Conservation (phyloP, 2,888 invertebrate species). For the Drosophila flavopinicola region DNA sequence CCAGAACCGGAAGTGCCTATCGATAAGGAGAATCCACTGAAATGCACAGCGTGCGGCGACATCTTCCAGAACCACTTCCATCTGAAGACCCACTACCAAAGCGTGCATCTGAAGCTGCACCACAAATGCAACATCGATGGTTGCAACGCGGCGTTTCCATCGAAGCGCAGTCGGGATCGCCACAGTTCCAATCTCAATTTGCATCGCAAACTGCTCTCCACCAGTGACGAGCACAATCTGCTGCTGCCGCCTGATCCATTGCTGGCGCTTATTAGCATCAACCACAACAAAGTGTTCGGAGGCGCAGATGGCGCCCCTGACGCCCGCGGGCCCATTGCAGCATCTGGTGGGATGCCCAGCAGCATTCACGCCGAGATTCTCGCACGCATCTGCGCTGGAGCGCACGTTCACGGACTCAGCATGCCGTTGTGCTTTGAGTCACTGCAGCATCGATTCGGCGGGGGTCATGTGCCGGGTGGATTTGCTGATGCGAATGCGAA, state of each 20-base stretch:
- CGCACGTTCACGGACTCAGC: conserved; percentile 85
- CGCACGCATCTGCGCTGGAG: conserved; percentile 90
- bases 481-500: conserved; percentile 37
- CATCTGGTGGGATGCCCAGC: conserved; percentile 83
- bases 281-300: conserved; percentile 56
- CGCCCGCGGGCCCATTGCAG: not conserved
- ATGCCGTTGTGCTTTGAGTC: conserved; percentile 88
- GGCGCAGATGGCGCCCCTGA: conserved; percentile 8
- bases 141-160: conserved; percentile 97
- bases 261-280: conserved; percentile 72
- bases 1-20: conserved; percentile 92
- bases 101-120: conserved; percentile 97
- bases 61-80: conserved; percentile 96
- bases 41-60: conserved; percentile 96
- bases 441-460: conserved; percentile 85
- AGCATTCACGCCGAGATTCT: conserved; percentile 92
- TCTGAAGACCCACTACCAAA: conserved; percentile 97
- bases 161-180: conserved; percentile 95
- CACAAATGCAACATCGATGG: conserved; percentile 97
- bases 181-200: conserved; percentile 96
- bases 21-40: conserved; percentile 95
- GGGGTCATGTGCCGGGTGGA: conserved; percentile 17
- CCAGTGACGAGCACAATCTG: conserved; percentile 83
- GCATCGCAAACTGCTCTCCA: conserved; percentile 94
- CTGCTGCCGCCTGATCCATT: conserved; percentile 61